Conservation (phyloP, 1,140 invertebrate species). For the Psilanteris sp. region DNA sequence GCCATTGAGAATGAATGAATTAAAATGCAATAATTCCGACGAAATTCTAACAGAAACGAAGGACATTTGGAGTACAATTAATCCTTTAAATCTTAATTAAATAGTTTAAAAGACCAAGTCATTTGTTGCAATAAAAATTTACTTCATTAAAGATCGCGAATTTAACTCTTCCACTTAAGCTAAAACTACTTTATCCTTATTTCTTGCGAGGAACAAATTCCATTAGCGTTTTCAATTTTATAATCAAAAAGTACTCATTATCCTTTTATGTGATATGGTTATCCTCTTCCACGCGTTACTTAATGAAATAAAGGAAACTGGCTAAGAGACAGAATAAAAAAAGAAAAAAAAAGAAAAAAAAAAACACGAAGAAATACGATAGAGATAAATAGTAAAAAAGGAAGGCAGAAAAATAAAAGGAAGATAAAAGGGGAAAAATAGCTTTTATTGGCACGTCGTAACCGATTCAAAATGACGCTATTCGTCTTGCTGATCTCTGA, state of each 20-base stretch:
- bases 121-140: conserved; percentile 41
- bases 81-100: conserved; percentile 42
- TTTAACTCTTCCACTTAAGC: conserved; percentile 58
- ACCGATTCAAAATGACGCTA: conserved; percentile 36
- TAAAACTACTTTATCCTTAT: conserved; percentile 44
- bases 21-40: too few species aligned
- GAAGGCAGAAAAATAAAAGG: background rate
- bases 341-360: background rate
- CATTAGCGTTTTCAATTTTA: conserved; percentile 62
- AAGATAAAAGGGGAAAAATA: conserved; percentile 18
- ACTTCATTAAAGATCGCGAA: conserved; percentile 57
- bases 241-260: conserved; percentile 59
- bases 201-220: conserved; percentile 56
- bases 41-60: too few species aligned
- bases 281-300: conserved; percentile 20
- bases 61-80: conserved; percentile 17
- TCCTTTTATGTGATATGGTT: conserved; percentile 46
- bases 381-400: conserved; percentile 1
- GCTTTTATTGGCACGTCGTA: conserved; percentile 38
- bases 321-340: background rate
- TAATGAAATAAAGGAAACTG: conserved; percentile 22
- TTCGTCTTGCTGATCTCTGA: conserved; percentile 42
- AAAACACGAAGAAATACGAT: background rate
- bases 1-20: too few species aligned
- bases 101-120: conserved; percentile 28